Conservation (phyloP, 2,797 vertebrate genomes). For the Hydrolagus colliei region DNA sequence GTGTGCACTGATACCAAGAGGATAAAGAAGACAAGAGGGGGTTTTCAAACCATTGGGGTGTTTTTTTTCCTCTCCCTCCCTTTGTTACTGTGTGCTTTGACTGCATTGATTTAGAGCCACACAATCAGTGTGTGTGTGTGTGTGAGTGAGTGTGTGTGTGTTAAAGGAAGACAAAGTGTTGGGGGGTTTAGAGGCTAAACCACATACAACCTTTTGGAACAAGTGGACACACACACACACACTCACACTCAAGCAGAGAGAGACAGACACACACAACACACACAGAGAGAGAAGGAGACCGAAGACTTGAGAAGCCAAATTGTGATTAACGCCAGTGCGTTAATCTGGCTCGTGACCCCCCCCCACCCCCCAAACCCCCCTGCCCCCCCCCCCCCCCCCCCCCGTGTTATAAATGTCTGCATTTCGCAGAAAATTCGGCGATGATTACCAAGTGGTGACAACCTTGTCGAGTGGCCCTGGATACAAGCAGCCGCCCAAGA, state of each 20-base stretch:
- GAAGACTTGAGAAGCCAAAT: not conserved
- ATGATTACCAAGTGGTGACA: conserved; percentile 98
- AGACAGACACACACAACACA: no score
- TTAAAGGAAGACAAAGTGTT: no score
- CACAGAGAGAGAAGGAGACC: not conserved
- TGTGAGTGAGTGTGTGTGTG: no score
- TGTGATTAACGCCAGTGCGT: not conserved
- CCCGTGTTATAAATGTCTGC: conserved; percentile 84
- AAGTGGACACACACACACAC: no score
- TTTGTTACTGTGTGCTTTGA: not conserved
- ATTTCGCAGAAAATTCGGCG: conserved; percentile 96
- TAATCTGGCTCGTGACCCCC: conserved; percentile 35
- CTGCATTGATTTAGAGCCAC: no score
- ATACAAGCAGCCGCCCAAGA: conserved; percentile 74
- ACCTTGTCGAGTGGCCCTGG: conserved; percentile 87
- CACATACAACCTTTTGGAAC: not conserved
- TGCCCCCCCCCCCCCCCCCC: conserved; percentile 48
- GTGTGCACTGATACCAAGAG: not conserved
- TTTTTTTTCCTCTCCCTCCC: not conserved
- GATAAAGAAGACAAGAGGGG: not conserved
- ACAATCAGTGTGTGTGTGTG: no score
- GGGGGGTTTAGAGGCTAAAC: no score
- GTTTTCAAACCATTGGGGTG: not conserved
- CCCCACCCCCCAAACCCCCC: conserved; percentile 35
- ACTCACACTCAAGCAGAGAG: no score